These are phyloP conservation scores for Alectoris magna DNA, from an alignment of 2,797 vertebrate species.

Conservation along the genomic window DNA sequence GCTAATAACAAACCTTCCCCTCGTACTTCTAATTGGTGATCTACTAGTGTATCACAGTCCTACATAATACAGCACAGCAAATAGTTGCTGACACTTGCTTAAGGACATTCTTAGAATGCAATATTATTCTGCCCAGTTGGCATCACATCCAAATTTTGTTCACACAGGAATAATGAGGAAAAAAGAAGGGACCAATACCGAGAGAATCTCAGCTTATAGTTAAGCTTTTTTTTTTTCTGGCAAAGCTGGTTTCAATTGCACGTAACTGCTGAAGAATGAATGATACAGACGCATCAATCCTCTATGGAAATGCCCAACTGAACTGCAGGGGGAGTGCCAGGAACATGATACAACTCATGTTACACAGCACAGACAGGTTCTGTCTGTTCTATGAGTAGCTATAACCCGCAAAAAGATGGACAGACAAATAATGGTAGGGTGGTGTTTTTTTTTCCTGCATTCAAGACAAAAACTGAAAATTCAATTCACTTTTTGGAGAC, in stretches of 20 bases:
- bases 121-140: not conserved
- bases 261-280: not conserved
- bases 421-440: not conserved
- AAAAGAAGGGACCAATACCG: conserved; percentile 8
- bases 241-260: not conserved
- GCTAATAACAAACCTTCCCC: too few species aligned
- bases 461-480: not conserved
- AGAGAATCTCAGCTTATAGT: not conserved
- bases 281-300: not conserved
- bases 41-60: not conserved
- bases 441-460: not conserved
- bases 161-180: conserved; percentile 60
- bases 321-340: conserved; percentile 57
- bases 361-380: not conserved
- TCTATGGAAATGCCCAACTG: not conserved
- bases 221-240: not conserved
- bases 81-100: not conserved
- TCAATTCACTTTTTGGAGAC: not conserved
- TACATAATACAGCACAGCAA: not conserved
- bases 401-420: not conserved
- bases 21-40: not conserved
- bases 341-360: fast-evolving
- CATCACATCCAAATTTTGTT: not conserved
- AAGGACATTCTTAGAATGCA: not conserved
- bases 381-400: not conserved